These are phyloP conservation scores for Carassius gibelio DNA, from an alignment of 2,113 vertebrate species.

Conservation along the genomic window DNA sequence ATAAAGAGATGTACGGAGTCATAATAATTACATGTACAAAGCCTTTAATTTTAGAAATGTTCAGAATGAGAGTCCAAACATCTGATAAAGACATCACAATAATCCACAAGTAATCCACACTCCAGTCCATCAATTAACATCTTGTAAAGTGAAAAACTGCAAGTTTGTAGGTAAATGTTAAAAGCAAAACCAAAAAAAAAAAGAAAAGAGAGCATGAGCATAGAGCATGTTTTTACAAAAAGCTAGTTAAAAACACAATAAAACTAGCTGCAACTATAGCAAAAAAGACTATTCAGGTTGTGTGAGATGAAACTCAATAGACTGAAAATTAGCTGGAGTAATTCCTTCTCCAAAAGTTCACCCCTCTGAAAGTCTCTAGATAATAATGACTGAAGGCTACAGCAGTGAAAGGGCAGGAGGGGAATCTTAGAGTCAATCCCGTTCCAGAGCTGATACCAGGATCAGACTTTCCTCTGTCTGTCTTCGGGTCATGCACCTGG, in stretches of 20 bases:
- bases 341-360: neutral
- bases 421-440: neutral
- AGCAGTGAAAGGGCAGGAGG: neutral
- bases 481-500: slow-evolving; percentile 12
- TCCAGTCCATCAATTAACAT: no score
- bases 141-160: no score
- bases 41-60: no score
- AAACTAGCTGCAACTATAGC: neutral
- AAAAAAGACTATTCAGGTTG: neutral
- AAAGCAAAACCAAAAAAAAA: no score
- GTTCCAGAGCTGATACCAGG: neutral
- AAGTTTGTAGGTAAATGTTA: no score
- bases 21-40: no score
- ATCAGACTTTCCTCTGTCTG: slow-evolving; percentile 4
- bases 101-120: neutral
- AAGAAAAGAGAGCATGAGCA: no score
- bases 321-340: neutral
- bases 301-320: neutral
- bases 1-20: no score
- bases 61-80: neutral
- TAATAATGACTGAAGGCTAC: neutral
- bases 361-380: neutral
- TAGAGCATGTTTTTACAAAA: neutral
- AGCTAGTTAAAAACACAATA: neutral
- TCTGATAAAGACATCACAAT: neutral